Evolutionary conservation across 2,888 invertebrate genomes (phyloP), one percentile per base, ranked within the genome.

Genomic region (Idaea biselata): DNA sequence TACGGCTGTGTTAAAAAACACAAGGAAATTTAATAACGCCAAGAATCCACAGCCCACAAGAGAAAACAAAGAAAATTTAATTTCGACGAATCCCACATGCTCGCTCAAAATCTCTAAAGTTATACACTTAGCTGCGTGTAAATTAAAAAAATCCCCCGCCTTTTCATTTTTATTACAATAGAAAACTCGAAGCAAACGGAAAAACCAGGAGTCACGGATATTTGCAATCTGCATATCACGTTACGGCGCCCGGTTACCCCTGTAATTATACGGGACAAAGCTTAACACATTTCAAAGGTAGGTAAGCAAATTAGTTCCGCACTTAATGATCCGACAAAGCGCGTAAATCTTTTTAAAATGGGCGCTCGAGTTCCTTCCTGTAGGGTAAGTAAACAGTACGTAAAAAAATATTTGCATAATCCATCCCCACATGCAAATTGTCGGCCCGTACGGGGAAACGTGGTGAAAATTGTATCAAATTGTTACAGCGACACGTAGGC

Each of bases 1-100:
- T 93, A 93, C 90, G 89, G 89, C 89, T 89, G 90, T 89, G 92
- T 92, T 93, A 92, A 93, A 93, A 93, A 93, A 92, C 91, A 92
- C 91, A 91, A 91, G 92, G 90, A 93, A 92, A 93, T 93, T 93
- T 93, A 93, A 93, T 93, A 93, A 92, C 91, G 89, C 83, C 84
- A 82, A 84, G 82, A 83, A 83, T 84, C 81, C 79, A 78, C 81
- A 80, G 84, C 83, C 84, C 82, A 77, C 80, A 76, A 77, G 82
- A 82, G 79, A 89, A 90, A 91, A 91, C 89, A 92, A 91, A 91
- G 91, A 89, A 91, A 91, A 91, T 90, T 91, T 88, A 91, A 91
- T 92, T 91, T 87, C 84, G 78, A 88, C 89, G 88, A 91, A 89
- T 92, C 91, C 91, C 91, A 92, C 89, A 92, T 91, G 90, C 88